phyloP scores from a whole-genome alignment of 2,888 invertebrate genomes.

The Hyles lineata region DNA sequence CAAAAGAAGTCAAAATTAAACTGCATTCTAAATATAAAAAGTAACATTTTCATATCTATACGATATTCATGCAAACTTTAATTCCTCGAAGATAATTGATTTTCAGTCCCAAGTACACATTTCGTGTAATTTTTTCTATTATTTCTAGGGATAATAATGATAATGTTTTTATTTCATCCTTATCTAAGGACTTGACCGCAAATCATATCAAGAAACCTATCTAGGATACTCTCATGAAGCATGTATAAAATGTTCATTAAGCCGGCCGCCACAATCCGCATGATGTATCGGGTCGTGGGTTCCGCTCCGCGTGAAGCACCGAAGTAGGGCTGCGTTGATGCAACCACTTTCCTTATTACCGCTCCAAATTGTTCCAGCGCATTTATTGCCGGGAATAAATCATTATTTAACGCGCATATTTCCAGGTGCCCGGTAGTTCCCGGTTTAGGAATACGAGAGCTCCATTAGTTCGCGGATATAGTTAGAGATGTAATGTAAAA shows the following conservation, averaged over 20 bases:
- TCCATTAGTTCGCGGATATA: not conserved
- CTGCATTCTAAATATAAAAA: too few relatives aligned
- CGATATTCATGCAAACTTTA: too few relatives aligned
- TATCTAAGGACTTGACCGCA: too few relatives aligned
- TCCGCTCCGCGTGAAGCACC: not conserved
- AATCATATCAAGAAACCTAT: too few relatives aligned
- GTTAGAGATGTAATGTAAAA: not conserved
- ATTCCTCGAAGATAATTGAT: too few relatives aligned
- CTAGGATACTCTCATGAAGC: too few relatives aligned
- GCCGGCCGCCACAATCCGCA: not conserved
- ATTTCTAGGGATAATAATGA: too few relatives aligned
- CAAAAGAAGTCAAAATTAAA: too few relatives aligned
- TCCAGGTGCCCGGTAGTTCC: not conserved
- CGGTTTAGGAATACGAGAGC: not conserved
- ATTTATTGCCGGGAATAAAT: slow-evolving; percentile 9
- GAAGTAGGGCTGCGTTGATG: slow-evolving; percentile 28
- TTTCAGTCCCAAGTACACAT: too few relatives aligned
- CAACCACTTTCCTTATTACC: slow-evolving; percentile 41
- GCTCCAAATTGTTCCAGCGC: slow-evolving; percentile 31
- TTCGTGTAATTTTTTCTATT: too few relatives aligned
- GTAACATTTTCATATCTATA: too few relatives aligned
- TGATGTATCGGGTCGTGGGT: not conserved
- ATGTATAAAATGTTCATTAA: not conserved
- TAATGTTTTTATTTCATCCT: too few relatives aligned
- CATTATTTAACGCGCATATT: slow-evolving; percentile 13